Conservation (phyloP, 2,797 vertebrate species). For the Nasua narica region DNA sequence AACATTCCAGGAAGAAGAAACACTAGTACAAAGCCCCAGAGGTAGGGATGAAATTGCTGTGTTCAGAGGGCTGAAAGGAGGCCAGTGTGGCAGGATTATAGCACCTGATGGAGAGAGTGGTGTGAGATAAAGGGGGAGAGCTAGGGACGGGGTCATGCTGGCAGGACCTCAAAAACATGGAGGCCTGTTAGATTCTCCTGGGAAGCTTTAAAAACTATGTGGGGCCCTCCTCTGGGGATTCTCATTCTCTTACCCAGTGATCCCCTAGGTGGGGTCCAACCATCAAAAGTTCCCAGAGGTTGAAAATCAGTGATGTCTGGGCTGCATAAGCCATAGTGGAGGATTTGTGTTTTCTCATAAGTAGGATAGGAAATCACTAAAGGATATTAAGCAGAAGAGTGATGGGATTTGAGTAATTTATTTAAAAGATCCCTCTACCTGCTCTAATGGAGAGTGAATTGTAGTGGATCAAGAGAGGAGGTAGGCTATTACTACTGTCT, state of each 20-base stretch:
- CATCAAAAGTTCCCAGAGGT: background rate
- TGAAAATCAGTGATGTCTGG: background rate
- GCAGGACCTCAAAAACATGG: background rate
- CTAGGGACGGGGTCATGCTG: background rate
- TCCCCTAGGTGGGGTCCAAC: background rate
- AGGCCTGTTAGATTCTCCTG: background rate
- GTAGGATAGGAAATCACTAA: background rate
- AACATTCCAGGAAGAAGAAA: constrained; percentile 29
- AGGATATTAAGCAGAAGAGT: background rate
- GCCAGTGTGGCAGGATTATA: background rate
- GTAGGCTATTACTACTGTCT: background rate
- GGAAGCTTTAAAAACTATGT: background rate
- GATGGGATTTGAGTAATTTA: background rate
- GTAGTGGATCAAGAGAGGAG: background rate
- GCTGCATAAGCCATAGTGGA: background rate
- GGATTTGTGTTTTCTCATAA: background rate
- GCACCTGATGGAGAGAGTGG: background rate
- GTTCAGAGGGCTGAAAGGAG: background rate
- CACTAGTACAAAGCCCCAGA: background rate
- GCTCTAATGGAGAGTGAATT: background rate
- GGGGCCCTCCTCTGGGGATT: background rate
- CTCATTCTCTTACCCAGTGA: background rate
- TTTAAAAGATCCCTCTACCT: background rate
- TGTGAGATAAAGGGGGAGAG: background rate
- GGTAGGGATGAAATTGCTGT: background rate